Evolutionary conservation across 2,113 vertebrate genomes (phyloP).

Genomic region (Speoplatyrhinus poulsoni): DNA sequence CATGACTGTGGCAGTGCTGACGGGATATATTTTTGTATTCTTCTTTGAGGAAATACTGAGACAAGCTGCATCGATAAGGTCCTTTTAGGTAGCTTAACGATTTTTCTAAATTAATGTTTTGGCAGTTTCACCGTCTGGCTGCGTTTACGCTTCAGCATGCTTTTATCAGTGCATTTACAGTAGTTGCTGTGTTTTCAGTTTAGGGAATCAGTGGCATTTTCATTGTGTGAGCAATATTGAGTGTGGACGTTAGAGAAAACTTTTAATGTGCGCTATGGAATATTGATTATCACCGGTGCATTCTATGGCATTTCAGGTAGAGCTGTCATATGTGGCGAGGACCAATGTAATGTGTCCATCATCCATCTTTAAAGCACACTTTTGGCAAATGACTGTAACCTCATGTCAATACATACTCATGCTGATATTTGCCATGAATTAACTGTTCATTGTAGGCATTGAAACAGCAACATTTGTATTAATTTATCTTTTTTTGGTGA

Average conservation of each 20-base stretch:
- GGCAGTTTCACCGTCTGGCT: slow-evolving; percentile 48
- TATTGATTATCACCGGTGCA: slow-evolving; percentile 40
- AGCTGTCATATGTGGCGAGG: slow-evolving; percentile 9
- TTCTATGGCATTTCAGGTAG: slow-evolving; percentile 30
- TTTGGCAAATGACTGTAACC: too few relatives aligned
- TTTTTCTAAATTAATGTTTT: slow-evolving; percentile 59
- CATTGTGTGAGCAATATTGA: slow-evolving; percentile 14
- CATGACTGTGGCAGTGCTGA: slow-evolving; percentile 46
- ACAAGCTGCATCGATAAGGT: slow-evolving; percentile 43
- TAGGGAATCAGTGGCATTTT: slow-evolving; percentile 45
- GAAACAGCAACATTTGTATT: too few relatives aligned
- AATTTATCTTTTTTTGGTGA: too few relatives aligned
- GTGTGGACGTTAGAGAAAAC: slow-evolving; percentile 23
- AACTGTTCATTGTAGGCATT: too few relatives aligned
- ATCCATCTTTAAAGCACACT: too few relatives aligned
- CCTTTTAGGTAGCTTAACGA: slow-evolving; percentile 51
- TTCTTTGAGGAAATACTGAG: slow-evolving; percentile 37
- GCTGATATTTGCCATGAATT: too few relatives aligned
- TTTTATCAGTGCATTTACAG: slow-evolving; percentile 34
- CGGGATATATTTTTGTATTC: slow-evolving; percentile 37
- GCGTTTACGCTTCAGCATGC: slow-evolving; percentile 16
- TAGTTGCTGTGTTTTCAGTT: slow-evolving; percentile 35
- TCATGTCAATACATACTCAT: too few relatives aligned
- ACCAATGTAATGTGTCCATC: slow-evolving; percentile 12
- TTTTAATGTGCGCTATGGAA: not conserved